Percentiles rank a stretch among this genome's conserved stretches.
These are phyloP conservation scores for Tupaia tana DNA, from an alignment of 2,113 vertebrate genomes.

Conservation along the genomic window DNA sequence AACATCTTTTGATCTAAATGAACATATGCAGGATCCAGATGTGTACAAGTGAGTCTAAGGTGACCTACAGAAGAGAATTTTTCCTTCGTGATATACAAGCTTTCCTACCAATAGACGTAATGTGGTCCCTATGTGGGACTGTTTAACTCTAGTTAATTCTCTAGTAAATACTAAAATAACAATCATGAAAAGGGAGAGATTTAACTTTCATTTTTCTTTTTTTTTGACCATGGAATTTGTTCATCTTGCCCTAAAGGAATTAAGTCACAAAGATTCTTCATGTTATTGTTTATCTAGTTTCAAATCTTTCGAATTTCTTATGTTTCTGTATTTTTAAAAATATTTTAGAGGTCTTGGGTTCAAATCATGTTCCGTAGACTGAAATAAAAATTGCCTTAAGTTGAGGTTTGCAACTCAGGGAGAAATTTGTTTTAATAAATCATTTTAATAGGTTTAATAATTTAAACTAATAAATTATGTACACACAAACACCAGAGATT, in stretches of 20 bases:
- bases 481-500: background rate
- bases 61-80: conserved; percentile 87
- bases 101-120: conserved; percentile 70
- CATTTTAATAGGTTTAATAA: background rate
- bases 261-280: background rate
- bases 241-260: background rate
- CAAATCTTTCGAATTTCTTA: background rate
- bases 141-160: conserved; percentile 70
- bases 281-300: background rate
- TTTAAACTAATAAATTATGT: background rate
- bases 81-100: conserved; percentile 81
- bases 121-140: conserved; percentile 76
- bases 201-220: background rate
- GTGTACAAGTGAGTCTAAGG: conserved; percentile 86
- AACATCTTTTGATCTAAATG: conserved; percentile 88
- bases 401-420: background rate
- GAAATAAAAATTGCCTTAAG: conserved; percentile 19
- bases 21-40: conserved; percentile 88
- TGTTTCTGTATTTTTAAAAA: background rate
- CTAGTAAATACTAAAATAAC: conserved; percentile 69
- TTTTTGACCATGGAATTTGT: background rate
- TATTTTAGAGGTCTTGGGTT: background rate
- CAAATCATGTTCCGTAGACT: background rate
- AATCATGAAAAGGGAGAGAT: background rate
- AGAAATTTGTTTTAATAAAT: background rate